phyloP scores from a whole-genome alignment of 1,140 invertebrate species.

The Drosophila carrolli region DNA sequence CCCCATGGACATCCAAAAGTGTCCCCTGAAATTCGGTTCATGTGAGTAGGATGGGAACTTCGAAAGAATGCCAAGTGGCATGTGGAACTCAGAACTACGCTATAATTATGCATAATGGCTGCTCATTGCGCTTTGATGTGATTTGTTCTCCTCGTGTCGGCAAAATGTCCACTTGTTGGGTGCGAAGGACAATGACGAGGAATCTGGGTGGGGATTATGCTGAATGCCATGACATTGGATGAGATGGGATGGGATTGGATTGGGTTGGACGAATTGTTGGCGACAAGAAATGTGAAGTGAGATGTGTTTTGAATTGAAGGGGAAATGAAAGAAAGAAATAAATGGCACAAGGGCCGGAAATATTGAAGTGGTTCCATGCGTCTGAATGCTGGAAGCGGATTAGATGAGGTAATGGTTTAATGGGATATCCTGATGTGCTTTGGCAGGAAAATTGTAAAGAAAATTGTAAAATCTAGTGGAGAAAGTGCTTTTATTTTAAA shows the following conservation, averaged over 20 bases:
- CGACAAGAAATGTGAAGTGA: conserved; percentile 20
- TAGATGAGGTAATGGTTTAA: conserved; percentile 20
- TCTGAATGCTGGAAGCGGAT: conserved; percentile 26
- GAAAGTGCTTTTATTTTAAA: too few relatives aligned
- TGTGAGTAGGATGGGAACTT: conserved; percentile 88
- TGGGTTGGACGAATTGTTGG: not conserved
- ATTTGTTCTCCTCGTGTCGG: conserved; percentile 36
- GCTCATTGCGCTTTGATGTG: conserved; percentile 67
- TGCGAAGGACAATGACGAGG: conserved; percentile 25
- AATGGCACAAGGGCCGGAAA: conserved; percentile 25
- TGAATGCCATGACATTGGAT: conserved; percentile 65
- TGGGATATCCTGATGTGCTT: conserved; percentile 13
- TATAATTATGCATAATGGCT: conserved; percentile 78
- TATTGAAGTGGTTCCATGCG: conserved; percentile 34
- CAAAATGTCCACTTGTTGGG: conserved; percentile 64
- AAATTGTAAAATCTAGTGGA: not conserved
- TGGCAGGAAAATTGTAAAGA: not conserved
- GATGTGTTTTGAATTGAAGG: conserved; percentile 32
- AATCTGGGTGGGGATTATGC: conserved; percentile 4
- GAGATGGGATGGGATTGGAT: conserved; percentile 2
- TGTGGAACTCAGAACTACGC: conserved; percentile 7
- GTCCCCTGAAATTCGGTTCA: conserved; percentile 94
- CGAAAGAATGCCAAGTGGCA: conserved; percentile 12
- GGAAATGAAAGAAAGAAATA: conserved; percentile 14
- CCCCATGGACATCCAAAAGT: conserved; percentile 95